A percentile compares a stretch with the other conserved stretches of the same genome.
Evolutionary conservation across 2,113 vertebrate genomes (phyloP).

Genomic region (Rattus norvegicus): GRCr8 NC_086023.1:81614001-81614500

Average conservation of each 20-base stretch:
- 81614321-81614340: neutral
- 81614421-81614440: neutral
- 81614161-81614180: accelerated
- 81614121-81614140: conserved; percentile 60
- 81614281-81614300: neutral
- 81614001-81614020: accelerated
- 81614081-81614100: conserved; percentile 81
- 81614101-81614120: conserved; percentile 80
- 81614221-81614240: neutral
- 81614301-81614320: neutral
- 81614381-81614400: neutral
- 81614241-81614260: neutral
- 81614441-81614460: neutral
- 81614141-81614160: conserved; percentile 29
- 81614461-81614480: neutral
- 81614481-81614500: neutral
- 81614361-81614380: neutral
- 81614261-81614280: neutral
- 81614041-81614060: conserved; percentile 73
- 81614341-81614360: neutral
- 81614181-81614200: neutral
- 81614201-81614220: neutral
- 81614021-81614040: neutral
- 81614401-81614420: neutral
- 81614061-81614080: conserved; percentile 83